These are phyloP conservation scores for Mormyrus iriodes DNA, from an alignment of 2,113 vertebrate species.

Conservation along the genomic window DNA sequence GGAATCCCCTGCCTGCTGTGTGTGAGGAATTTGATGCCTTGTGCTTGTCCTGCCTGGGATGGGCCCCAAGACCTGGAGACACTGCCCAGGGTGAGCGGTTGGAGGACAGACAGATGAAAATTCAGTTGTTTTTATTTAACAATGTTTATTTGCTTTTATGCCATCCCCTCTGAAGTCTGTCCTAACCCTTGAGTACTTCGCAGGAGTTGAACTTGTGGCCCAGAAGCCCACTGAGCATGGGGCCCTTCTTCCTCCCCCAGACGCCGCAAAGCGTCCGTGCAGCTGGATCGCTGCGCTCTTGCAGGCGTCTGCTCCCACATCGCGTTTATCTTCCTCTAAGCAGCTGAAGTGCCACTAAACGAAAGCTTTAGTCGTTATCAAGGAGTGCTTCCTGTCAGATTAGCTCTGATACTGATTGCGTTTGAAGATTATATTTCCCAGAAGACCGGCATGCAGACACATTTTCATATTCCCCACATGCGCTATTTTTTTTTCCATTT, in stretches of 20 bases:
- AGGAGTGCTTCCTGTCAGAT: slow-evolving; percentile 30
- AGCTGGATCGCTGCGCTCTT: neutral
- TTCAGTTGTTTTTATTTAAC: neutral
- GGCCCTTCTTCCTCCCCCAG: neutral
- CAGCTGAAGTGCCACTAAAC: slow-evolving; percentile 30
- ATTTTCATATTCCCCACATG: slow-evolving; percentile 21
- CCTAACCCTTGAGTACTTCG: neutral
- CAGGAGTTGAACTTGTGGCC: neutral
- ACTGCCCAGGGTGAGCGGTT: neutral
- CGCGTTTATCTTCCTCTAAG: slow-evolving; percentile 3
- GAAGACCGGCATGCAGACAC: slow-evolving; percentile 30
- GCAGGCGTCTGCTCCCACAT: neutral
- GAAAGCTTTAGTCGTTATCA: slow-evolving; percentile 40
- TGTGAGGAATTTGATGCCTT: neutral
- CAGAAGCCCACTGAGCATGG: neutral
- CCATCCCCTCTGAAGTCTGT: neutral
- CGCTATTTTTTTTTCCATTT: slow-evolving; percentile 10
- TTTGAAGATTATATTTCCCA: slow-evolving; percentile 47
- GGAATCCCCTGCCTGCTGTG: neutral
- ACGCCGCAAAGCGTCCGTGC: neutral
- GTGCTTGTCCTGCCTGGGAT: neutral
- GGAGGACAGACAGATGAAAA: neutral
- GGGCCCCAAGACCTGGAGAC: neutral
- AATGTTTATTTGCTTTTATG: neutral
- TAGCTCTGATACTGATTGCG: slow-evolving; percentile 38